Base-by-base conservation (phyloP, 2,888 invertebrate genomes). In the Scaptomyza tumidula region DNA sequence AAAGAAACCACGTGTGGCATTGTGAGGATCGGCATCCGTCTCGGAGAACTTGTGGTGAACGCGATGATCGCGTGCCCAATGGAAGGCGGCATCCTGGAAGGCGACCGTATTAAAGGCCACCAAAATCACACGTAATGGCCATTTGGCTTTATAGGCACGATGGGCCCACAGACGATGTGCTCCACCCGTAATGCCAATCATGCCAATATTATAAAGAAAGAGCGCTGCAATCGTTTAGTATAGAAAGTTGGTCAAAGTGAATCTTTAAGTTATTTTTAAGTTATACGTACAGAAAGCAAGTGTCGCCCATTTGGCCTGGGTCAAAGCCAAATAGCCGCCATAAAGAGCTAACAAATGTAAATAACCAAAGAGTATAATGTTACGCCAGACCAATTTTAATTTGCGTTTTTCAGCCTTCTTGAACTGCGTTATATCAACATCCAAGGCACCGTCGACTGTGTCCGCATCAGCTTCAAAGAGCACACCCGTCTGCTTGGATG, bases 131-230 rank as follows among this genome's bases (percentile, higher is more conserved):
- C 96, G 93, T 0, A 98, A 93, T 0, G 98, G 99, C 94, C 96
- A 95, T 92, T 95, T 97, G 2, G 98, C 99, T 93, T 98, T 98
- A 93, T 98, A 99, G 0, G 98, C 95, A 89, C 97, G 95, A 93
- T 99, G 99, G 0, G 98, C 95, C 98, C 98, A 99, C 35, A 98
- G 94, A 80, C 99, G 94, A 92, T 99, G 99, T 0, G 97, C 98
- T 14, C 99, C 99, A 6, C 98, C 98, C 5, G 99, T 99, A 72
- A 99, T 97, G 19, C 99, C 99, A 63, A 98, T 92, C 14, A 97
- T 98, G 9, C 96, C 95, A 80, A 94, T 92, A 57, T 95, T 93
- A 92, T 97, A 97, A 58, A 97, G 91, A 0, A 96, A 52, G 57
- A 95, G 92, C 4, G 96, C 98, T 96, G 93, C 93, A 92, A 82